Evolutionary conservation across 2,797 vertebrate genomes (phyloP).

Genomic region (Oryzias dopingdopingensis): DNA sequence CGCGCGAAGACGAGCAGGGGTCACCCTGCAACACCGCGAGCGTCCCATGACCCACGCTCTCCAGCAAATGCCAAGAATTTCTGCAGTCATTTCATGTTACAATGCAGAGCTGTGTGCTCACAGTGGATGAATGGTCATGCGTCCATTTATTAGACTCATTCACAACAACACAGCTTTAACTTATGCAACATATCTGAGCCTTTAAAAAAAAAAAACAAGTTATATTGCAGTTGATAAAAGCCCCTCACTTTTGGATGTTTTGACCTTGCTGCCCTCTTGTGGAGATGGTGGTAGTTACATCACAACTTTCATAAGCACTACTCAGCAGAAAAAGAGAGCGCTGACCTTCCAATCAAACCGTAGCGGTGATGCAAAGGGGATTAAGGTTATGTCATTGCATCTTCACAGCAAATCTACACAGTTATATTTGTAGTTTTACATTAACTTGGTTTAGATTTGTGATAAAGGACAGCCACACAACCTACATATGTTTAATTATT

Average conservation of each 20-base stretch:
- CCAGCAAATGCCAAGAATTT: background rate
- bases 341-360: background rate
- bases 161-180: too few relatives aligned
- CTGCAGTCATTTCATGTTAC: slow-evolving; percentile 1
- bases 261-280: slow-evolving; percentile 56
- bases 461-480: too few relatives aligned
- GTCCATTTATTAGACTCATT: too few relatives aligned
- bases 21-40: background rate
- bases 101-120: background rate
- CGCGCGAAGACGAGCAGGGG: slow-evolving; percentile 22
- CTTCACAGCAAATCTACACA: background rate
- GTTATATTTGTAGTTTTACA: too few relatives aligned
- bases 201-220: too few relatives aligned
- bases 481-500: too few relatives aligned
- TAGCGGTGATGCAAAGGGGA: background rate
- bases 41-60: slow-evolving; percentile 12
- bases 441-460: too few relatives aligned
- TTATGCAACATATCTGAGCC: too few relatives aligned
- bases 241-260: fast-evolving
- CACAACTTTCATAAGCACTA: slow-evolving; percentile 37
- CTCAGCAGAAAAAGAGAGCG: slow-evolving; percentile 13
- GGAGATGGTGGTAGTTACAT: slow-evolving; percentile 26
- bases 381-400: background rate
- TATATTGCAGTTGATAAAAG: background rate
- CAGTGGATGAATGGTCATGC: too few relatives aligned